phyloP scores from a whole-genome alignment of 1,140 invertebrate species.

The Penaeus chinensis region DNA sequence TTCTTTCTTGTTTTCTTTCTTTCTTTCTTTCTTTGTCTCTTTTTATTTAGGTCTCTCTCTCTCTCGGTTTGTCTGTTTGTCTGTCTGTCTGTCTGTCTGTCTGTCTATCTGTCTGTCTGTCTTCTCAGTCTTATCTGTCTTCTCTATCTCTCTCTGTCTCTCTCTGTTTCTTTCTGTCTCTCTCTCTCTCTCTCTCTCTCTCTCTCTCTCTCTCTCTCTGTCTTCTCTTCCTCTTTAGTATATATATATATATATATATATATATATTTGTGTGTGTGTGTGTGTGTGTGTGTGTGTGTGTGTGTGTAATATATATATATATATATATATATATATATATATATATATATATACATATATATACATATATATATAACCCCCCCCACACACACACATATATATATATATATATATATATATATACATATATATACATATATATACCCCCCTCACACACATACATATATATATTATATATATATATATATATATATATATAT shows the following conservation, averaged over 20 bases:
- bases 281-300: no score
- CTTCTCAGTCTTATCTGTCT: not conserved
- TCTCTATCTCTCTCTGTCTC: not conserved
- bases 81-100: not conserved
- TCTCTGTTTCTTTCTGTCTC: not conserved
- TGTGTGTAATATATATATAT: no score
- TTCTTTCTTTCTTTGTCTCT: not conserved
- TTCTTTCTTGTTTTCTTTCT: not conserved
- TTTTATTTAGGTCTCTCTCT: not conserved
- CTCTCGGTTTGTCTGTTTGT: not conserved
- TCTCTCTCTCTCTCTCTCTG: not conserved
- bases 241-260: not conserved
- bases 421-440: conserved; percentile 16
- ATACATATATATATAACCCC: no score
- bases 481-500: conserved; percentile 5
- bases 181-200: not conserved
- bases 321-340: no score
- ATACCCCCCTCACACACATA: not conserved
- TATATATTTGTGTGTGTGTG: not conserved
- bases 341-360: no score
- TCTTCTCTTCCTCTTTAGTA: not conserved
- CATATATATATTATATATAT: conserved; percentile 20
- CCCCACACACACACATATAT: not conserved
- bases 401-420: conserved; percentile 12
- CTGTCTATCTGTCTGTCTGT: not conserved